Evolutionary conservation across 2,888 invertebrate genomes (phyloP).

Genomic region (Cosmia pyralina): DNA sequence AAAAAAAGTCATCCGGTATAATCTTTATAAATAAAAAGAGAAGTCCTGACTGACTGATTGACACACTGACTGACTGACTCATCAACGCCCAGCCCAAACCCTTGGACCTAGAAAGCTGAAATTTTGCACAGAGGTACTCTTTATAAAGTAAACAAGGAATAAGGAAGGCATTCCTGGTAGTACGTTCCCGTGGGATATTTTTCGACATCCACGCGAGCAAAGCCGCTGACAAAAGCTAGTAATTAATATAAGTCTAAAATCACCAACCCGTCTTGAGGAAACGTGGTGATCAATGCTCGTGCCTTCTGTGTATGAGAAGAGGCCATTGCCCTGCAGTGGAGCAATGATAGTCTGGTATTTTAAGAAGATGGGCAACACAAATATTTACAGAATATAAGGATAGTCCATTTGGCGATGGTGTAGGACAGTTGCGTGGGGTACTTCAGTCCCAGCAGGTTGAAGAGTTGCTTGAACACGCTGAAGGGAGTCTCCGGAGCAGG

Average conservation of each 20-base stretch:
- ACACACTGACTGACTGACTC: too few relatives aligned
- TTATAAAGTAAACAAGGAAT: too few relatives aligned
- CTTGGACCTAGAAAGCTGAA: too few relatives aligned
- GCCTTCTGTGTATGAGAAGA: neutral
- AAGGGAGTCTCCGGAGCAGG: conserved; percentile 76
- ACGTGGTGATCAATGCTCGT: neutral
- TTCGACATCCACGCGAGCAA: too few relatives aligned
- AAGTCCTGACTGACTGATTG: too few relatives aligned
- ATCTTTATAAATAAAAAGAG: too few relatives aligned
- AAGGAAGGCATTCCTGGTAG: too few relatives aligned
- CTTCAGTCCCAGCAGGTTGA: conserved; percentile 93
- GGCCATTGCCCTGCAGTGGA: neutral
- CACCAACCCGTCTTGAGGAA: neutral
- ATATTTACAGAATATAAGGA: conserved; percentile 80
- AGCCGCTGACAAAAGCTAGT: too few relatives aligned
- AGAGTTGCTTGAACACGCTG: conserved; percentile 89
- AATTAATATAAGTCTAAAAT: neutral
- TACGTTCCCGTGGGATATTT: too few relatives aligned
- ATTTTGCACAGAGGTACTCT: too few relatives aligned
- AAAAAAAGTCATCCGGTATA: too few relatives aligned
- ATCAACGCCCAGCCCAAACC: too few relatives aligned
- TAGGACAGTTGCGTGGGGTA: conserved; percentile 92
- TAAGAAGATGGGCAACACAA: neutral
- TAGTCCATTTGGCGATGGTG: conserved; percentile 91
- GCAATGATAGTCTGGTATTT: neutral